Base-by-base conservation (phyloP, 2,888 invertebrate species). In the Cabera pusaria region DNA sequence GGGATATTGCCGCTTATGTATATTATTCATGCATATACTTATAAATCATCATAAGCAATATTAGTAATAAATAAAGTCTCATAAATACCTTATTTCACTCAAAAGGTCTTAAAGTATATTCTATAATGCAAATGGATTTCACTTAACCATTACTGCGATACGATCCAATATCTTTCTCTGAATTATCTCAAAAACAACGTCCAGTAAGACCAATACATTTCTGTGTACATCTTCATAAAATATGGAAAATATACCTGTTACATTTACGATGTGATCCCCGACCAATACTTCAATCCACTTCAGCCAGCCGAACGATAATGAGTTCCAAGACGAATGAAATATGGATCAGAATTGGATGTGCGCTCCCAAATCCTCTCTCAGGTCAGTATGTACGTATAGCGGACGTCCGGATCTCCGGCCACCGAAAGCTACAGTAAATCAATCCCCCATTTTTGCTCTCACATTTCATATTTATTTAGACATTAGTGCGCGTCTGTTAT, bases 381-480 rank as follows among this genome's bases (percentile, higher is more conserved):
- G 40, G 41, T 35, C 39, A 41, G 32, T 33, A 32, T 34, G 38
- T 41, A 37, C 33, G 22, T 40, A 24, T 25, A 32, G 14, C 29
- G 45, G 45, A 50, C 49, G 36, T 35, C 61, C 63, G 51, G 59
- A 62, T 64, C 67, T 70, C 68, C 67, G 68, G 56, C 59, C 51
- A 56, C 56, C 52, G 56, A 52, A 62, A 58, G 65, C 58, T 57
- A 43, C 64, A 59, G 71, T 78, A 75, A 78, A 75, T 78, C 77
- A 78, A 76, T 73, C 68, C 61, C 45, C 57, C 60, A 67, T 72
- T 72, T 70, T 69, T 64, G 57, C 53, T 56, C 64, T 72, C 67
- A 58, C 69, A 67, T 74, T 69, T 71, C 69, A 68, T 76, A 72
- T 76, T 75, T 74, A 69, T 68, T 62, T 59, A 54, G 51, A 60